Base-by-base conservation (phyloP, 2,888 invertebrate species). In the Ligdia adustata region DNA sequence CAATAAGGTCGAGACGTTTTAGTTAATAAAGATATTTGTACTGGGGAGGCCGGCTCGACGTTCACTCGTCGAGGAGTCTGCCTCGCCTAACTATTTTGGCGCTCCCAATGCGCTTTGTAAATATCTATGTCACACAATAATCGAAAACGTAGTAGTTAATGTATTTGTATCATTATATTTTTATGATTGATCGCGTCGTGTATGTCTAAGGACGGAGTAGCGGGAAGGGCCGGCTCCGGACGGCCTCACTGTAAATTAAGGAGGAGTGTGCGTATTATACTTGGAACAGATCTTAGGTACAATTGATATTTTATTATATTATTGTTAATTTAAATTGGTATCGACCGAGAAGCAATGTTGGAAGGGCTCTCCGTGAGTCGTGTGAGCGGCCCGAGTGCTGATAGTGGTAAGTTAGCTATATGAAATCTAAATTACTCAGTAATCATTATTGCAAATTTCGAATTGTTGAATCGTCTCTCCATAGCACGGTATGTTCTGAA, bases 161-260 rank as follows among this genome's bases (percentile, higher is more conserved):
- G 89, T 89, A 89, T 88, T 86, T 88, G 87, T 90, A 89, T 86
- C 83, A 89, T 88, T 89, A 87, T 89, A 89, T 89, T 90, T 89
- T 89, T 90, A 89, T 86, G 87, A 87, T 87, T 80, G 87, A 87
- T 88, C 86, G 87, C 87, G 83, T 84, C 69, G 71, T 83, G 83
- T 88, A 88, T 82, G 82, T 83, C 80, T 83, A 84, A 82, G 78
- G 68, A 75, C 74, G 74, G 66, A 71, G 72, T 71, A 75, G 3
- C 27, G n/a, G 6, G 20, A 52, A 50, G 67, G 68, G 68, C 64
- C 63, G 57, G 60, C 65, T 12, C 55, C 67, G 70, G 69, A 62
- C 62, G 71, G 62, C 64, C 31, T 66, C 75, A 75, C 70, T 85
- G 79, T 86, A 82, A 80, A 82, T 69, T 82, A 71, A 74, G 67